phyloP scores from a whole-genome alignment of 2,113 vertebrate genomes.

The Galbula dea region DNA sequence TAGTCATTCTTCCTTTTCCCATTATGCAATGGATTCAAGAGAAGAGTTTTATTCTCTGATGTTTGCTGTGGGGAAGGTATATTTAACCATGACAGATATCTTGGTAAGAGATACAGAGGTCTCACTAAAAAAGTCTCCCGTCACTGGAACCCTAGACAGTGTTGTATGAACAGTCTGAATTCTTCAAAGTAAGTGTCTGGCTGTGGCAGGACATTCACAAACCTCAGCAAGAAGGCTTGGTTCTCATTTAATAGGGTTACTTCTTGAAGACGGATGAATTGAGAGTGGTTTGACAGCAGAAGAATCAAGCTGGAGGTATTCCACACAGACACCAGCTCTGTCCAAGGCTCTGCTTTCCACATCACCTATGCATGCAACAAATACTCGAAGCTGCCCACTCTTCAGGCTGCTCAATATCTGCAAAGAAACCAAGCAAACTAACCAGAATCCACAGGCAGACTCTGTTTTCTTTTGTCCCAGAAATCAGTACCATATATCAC shows the following conservation, averaged over 20 bases:
- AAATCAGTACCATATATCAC: accelerated
- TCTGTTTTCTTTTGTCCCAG: neutral
- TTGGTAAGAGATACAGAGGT: neutral
- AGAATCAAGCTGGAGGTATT: neutral
- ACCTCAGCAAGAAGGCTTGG: neutral
- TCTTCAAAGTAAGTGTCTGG: neutral
- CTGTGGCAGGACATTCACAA: neutral
- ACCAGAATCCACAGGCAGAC: neutral
- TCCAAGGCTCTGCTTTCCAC: neutral
- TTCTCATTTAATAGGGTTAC: neutral
- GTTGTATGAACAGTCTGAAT: neutral
- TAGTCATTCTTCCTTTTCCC: slow-evolving; percentile 36
- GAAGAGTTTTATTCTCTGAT: neutral
- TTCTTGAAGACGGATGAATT: neutral
- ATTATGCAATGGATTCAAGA: neutral
- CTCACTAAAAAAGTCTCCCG: neutral
- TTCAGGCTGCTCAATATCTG: neutral
- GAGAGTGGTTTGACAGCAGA: neutral
- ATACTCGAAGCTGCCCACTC: neutral
- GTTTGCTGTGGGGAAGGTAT: neutral
- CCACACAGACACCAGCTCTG: neutral
- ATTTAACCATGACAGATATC: neutral
- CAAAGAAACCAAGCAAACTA: neutral
- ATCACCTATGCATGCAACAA: neutral
- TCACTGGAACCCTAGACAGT: neutral